These are phyloP conservation scores for Gymnosoma rotundatum DNA, from an alignment of 2,888 invertebrate species.

Conservation along the genomic window DNA sequence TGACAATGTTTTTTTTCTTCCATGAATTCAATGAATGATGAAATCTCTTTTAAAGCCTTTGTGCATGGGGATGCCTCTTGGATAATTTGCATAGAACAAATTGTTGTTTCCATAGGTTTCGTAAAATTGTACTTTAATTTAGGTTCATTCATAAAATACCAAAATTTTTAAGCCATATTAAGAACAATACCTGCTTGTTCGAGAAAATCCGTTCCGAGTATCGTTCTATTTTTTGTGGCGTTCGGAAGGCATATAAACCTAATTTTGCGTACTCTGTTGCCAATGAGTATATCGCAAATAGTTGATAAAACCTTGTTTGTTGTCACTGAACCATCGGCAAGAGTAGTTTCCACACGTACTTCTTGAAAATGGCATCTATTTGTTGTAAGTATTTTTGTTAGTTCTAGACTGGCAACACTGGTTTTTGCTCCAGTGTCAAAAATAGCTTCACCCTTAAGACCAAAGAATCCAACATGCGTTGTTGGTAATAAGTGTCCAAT, in stretches of 20 bases:
- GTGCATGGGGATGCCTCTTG: slow-evolving; percentile 22
- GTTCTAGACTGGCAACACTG: slow-evolving; percentile 30
- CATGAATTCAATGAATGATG: too few species aligned
- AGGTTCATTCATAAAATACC: slow-evolving; percentile 43
- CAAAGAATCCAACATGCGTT: slow-evolving; percentile 27
- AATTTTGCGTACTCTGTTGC: neutral
- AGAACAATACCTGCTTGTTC: slow-evolving; percentile 37
- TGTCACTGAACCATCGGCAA: slow-evolving; percentile 33
- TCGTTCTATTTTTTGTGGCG: neutral
- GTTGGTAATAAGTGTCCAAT: slow-evolving; percentile 44
- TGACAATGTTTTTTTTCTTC: too few species aligned
- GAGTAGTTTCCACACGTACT: slow-evolving; percentile 17
- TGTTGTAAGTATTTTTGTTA: slow-evolving; percentile 22
- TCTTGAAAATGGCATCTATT: slow-evolving; percentile 57
- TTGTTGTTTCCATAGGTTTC: neutral
- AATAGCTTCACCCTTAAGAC: slow-evolving; percentile 29
- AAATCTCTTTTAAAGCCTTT: neutral
- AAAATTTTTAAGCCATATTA: slow-evolving; percentile 40
- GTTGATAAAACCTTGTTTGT: slow-evolving; percentile 12
- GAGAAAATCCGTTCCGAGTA: slow-evolving; percentile 42
- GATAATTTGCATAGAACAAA: slow-evolving; percentile 32
- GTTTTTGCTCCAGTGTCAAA: slow-evolving; percentile 53
- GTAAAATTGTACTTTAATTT: slow-evolving; percentile 48
- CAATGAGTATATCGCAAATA: slow-evolving; percentile 22
- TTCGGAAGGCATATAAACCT: slow-evolving; percentile 17